phyloP scores from a whole-genome alignment of 2,113 vertebrate species.

The Notiomystis cincta region DNA sequence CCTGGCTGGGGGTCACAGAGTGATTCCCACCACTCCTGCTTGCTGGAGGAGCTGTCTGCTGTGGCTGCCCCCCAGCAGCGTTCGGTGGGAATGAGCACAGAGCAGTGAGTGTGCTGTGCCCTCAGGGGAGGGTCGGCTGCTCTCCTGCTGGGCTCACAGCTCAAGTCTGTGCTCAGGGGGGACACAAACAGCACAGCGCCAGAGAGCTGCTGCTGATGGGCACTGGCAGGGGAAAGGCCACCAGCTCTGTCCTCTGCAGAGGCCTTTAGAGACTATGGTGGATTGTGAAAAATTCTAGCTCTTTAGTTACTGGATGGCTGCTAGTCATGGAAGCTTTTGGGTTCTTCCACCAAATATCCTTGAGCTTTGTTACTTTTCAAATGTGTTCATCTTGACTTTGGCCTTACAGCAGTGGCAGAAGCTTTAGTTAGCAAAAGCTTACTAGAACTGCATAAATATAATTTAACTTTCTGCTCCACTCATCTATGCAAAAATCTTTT shows the following conservation, averaged over 20 bases:
- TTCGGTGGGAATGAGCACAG: background rate
- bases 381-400: background rate
- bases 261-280: background rate
- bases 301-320: background rate
- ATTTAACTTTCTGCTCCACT: background rate
- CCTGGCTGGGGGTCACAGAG: accelerated
- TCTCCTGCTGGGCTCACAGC: background rate
- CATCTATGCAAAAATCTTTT: background rate
- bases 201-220: background rate
- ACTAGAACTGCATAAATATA: background rate
- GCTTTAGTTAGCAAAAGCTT: background rate
- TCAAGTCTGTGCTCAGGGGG: background rate
- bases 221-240: background rate
- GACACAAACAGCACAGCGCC: background rate
- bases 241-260: background rate
- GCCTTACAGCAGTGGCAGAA: background rate
- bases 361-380: background rate
- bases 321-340: background rate
- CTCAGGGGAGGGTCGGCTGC: background rate
- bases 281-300: background rate
- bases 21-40: background rate
- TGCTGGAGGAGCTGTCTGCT: background rate
- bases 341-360: background rate
- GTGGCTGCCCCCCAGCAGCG: background rate
- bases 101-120: accelerated